Percentiles rank a stretch among this genome's conserved stretches.
Conservation (phyloP, 2,797 vertebrate genomes). For the Microctenopoma stevenorrisi region DNA sequence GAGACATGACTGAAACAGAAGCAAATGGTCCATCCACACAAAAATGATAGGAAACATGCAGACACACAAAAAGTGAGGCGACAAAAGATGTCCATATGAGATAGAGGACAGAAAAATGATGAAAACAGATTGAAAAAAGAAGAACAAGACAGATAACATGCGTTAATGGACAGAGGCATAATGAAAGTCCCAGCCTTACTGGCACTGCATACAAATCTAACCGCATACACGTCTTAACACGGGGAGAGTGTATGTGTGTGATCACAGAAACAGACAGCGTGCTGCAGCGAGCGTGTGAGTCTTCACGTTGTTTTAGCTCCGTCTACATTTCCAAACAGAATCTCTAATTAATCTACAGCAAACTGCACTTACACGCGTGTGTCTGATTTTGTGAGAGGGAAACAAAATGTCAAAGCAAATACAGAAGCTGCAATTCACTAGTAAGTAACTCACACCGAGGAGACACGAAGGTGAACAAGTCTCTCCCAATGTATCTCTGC, state of each 20-base stretch:
- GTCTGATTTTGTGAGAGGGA: neutral
- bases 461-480: neutral
- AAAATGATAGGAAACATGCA: neutral
- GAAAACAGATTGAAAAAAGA: neutral
- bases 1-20: constrained; percentile 14
- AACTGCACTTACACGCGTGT: neutral
- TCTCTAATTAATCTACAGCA: constrained; percentile 35
- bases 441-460: neutral
- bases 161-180: constrained; percentile 6
- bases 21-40: neutral
- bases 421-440: neutral
- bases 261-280: constrained; percentile 1
- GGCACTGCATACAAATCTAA: constrained; percentile 26
- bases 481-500: no score
- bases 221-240: neutral
- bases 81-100: neutral
- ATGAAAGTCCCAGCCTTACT: neutral
- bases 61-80: neutral
- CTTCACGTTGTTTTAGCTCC: constrained; percentile 21
- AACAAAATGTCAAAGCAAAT: constrained; percentile 10
- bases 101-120: neutral
- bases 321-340: constrained; percentile 37
- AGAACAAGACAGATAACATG: neutral
- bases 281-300: neutral
- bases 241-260: constrained; percentile 1